Evolutionary conservation across 2,113 vertebrate species (phyloP).

Genomic region (Hydropotes inermis): DNA sequence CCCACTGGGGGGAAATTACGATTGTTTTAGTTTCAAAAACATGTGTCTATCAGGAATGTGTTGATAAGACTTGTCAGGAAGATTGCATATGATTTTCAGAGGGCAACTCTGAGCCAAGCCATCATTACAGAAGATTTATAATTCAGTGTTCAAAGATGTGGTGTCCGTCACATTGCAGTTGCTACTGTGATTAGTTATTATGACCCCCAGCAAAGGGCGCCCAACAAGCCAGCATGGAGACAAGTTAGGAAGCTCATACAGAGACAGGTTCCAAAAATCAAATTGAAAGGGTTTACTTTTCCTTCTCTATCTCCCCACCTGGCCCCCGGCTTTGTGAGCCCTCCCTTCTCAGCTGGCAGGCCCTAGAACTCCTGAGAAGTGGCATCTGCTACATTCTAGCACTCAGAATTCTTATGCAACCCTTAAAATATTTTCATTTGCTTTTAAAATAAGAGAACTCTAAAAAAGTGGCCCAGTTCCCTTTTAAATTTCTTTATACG

Average conservation of each 20-base stretch:
- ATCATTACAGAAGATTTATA: background rate
- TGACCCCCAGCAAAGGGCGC: background rate
- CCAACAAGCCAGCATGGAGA: background rate
- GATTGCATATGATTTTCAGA: background rate
- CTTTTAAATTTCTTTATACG: conserved; percentile 46
- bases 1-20: background rate
- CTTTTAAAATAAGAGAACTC: conserved; percentile 58
- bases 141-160: background rate
- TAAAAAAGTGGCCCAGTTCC: conserved; percentile 10
- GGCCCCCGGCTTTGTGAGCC: background rate
- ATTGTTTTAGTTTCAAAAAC: background rate
- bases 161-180: too few species aligned
- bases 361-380: background rate
- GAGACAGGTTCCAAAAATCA: background rate
- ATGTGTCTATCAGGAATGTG: background rate
- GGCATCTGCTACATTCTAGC: background rate
- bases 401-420: background rate
- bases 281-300: background rate
- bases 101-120: background rate
- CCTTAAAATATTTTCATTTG: conserved; percentile 30
- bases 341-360: background rate
- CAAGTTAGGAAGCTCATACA: background rate
- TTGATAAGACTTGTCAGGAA: background rate
- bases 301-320: background rate
- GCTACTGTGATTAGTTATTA: background rate